Conservation (phyloP, 2,888 invertebrate genomes). For the Ypsolopha sequella region DNA sequence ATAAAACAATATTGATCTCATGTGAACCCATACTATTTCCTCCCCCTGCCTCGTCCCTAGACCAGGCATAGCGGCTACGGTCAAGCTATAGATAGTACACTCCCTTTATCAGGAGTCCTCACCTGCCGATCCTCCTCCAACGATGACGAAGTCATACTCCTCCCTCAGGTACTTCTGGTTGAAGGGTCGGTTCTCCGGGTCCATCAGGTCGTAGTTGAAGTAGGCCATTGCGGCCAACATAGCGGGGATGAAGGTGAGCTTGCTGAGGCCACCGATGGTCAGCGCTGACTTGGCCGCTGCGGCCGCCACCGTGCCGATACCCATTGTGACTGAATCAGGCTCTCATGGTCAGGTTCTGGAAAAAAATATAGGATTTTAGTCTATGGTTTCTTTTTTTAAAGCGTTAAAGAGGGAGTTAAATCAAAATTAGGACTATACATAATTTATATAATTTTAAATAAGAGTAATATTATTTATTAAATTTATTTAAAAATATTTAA, state of each 20-base stretch:
- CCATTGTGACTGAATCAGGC: constrained; percentile 32
- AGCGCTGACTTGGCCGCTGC: constrained; percentile 80
- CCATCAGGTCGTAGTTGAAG: constrained; percentile 87
- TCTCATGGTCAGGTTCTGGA: constrained; percentile 12
- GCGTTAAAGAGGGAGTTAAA: no score
- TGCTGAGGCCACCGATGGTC: constrained; percentile 77
- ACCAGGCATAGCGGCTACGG: no score
- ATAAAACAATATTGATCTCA: no score
- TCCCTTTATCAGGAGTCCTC: no score
- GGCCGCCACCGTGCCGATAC: constrained; percentile 59
- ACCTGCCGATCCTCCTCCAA: constrained; percentile 85
- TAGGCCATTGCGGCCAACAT: constrained; percentile 83
- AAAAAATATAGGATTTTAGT: neutral
- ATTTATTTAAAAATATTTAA: no score
- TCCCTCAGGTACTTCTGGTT: constrained; percentile 73
- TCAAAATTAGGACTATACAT: no score
- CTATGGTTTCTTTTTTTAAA: no score
- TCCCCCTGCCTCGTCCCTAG: no score
- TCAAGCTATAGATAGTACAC: no score
- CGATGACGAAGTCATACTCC: constrained; percentile 85
- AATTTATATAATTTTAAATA: no score
- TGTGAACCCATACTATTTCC: no score
- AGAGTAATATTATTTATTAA: no score
- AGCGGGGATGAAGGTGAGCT: constrained; percentile 80
- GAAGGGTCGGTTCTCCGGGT: constrained; percentile 86